These are phyloP conservation scores for Trisateles emortualis DNA, from an alignment of 2,888 invertebrate species.

Conservation along the genomic window DNA sequence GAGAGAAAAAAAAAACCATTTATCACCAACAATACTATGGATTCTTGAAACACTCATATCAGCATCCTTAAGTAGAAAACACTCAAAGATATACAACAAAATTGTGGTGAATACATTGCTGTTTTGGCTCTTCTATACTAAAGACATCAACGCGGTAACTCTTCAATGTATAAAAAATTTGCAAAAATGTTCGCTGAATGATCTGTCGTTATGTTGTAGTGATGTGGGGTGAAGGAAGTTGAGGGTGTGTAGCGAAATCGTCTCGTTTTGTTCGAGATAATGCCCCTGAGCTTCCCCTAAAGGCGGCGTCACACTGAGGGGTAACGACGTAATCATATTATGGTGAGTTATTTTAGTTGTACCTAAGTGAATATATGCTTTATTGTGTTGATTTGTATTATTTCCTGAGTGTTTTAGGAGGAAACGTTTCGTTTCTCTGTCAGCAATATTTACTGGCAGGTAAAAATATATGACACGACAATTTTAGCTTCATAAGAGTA, in stretches of 20 bases:
- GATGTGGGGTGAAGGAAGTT: conserved; percentile 32
- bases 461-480: no score
- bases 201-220: conserved; percentile 4
- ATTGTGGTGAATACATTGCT: conserved; percentile 23
- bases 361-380: conserved; percentile 37
- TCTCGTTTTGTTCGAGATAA: conserved; percentile 72
- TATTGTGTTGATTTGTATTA: conserved; percentile 8
- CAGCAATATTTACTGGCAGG: background rate
- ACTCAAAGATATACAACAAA: background rate
- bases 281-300: conserved; percentile 52
- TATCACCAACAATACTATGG: conserved; percentile 47
- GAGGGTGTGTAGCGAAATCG: conserved; percentile 61
- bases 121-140: conserved; percentile 1
- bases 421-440: background rate
- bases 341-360: conserved; percentile 38
- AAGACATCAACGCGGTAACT: conserved; percentile 5
- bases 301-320: conserved; percentile 35
- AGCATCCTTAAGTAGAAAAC: conserved; percentile 28
- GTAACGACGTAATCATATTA: conserved; percentile 39
- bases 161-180: conserved; percentile 25
- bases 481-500: no score
- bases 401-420: background rate
- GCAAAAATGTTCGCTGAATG: conserved; percentile 9
- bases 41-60: conserved; percentile 44
- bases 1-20: conserved; percentile 44